phyloP scores from a whole-genome alignment of 1,140 invertebrate genomes.

The Danaus melanippus region DNA sequence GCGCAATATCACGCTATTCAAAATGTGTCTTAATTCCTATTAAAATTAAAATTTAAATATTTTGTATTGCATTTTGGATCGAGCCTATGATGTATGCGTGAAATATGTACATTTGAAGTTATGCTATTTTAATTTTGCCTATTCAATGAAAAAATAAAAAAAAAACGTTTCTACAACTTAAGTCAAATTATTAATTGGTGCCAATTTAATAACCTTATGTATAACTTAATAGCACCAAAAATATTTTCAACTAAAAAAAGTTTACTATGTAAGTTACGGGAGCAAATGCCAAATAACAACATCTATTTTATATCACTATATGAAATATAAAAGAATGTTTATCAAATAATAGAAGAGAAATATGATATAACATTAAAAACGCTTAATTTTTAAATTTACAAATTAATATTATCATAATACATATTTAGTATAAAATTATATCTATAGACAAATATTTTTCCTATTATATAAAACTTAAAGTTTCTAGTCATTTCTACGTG shows the following conservation, averaged over 20 bases:
- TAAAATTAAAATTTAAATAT: conserved; percentile 9
- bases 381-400: too few species aligned
- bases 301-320: too few species aligned
- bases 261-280: too few species aligned
- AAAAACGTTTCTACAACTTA: too few species aligned
- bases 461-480: conserved; percentile 14
- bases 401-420: conserved; percentile 11
- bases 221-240: too few species aligned
- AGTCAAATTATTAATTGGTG: conserved; percentile 13
- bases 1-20: conserved; percentile 2
- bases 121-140: too few species aligned
- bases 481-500: conserved; percentile 33
- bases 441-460: conserved; percentile 18
- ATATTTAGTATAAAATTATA: conserved; percentile 19
- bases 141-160: too few species aligned
- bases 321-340: too few species aligned
- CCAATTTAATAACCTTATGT: conserved; percentile 8
- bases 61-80: conserved; percentile 21
- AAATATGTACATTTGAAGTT: neutral
- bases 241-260: too few species aligned
- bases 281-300: too few species aligned
- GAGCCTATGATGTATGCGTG: conserved; percentile 18
- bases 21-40: conserved; percentile 10
- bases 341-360: too few species aligned
- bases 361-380: too few species aligned